A percentile compares a stretch with the other conserved stretches of the same genome.
Conservation (phyloP, 2,113 vertebrate genomes). For the Syngnathus floridae region DNA sequence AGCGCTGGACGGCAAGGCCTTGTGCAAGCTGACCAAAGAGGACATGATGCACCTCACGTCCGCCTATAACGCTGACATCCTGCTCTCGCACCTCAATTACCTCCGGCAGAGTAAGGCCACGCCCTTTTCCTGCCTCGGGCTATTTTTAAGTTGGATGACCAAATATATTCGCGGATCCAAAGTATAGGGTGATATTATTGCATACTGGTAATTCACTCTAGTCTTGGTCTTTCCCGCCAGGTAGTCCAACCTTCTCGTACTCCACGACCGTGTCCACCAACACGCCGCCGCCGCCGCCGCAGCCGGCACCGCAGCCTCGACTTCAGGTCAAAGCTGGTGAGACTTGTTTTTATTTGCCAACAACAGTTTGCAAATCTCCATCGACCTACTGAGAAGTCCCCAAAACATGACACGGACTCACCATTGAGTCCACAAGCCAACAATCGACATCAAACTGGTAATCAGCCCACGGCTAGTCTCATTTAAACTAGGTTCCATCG, state of each 20-base stretch:
- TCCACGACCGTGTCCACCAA: constrained; percentile 64
- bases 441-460: no score
- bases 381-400: no score
- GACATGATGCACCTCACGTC: constrained; percentile 78
- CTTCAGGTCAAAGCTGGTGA: constrained; percentile 77
- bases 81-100: constrained; percentile 78
- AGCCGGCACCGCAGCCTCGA: constrained; percentile 62
- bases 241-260: constrained; percentile 78
- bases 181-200: not conserved
- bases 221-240: constrained; percentile 38
- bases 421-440: no score
- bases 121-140: not conserved
- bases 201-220: no score
- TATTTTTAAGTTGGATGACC: not conserved
- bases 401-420: no score
- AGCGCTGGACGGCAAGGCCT: constrained; percentile 72
- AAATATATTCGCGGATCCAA: not conserved
- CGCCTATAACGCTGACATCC: constrained; percentile 76
- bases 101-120: constrained; percentile 76
- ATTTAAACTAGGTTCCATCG: no score
- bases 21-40: constrained; percentile 79
- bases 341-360: constrained; percentile 2
- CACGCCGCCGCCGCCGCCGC: constrained; percentile 61
- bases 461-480: no score
- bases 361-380: not conserved